phyloP scores from a whole-genome alignment of 2,113 vertebrate genomes.

The Scortum barcoo region DNA sequence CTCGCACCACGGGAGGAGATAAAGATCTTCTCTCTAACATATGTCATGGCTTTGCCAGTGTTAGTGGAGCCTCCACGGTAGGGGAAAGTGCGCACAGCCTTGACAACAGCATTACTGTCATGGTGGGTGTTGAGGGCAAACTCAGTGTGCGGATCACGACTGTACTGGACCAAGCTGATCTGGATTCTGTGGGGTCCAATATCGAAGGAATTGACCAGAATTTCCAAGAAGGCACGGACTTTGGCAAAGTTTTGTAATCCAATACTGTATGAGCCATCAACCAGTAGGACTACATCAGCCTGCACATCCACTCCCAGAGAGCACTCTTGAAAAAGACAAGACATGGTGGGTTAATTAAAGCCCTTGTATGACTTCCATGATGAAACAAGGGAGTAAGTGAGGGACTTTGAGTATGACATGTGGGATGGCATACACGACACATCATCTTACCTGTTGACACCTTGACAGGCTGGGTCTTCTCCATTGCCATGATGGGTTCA shows the following conservation, averaged over 20 bases:
- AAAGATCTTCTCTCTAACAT: slow-evolving; percentile 95
- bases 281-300: slow-evolving; percentile 96
- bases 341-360: slow-evolving; percentile 78
- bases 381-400: neutral
- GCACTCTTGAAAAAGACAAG: slow-evolving; percentile 88
- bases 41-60: slow-evolving; percentile 98
- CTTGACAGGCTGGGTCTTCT: slow-evolving; percentile 95
- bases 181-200: slow-evolving; percentile 93
- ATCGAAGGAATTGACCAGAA: slow-evolving; percentile 95
- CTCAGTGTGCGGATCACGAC: slow-evolving; percentile 95
- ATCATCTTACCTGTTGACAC: slow-evolving; percentile 91
- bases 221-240: slow-evolving; percentile 96
- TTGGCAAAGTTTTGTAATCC: slow-evolving; percentile 98
- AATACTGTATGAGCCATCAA: slow-evolving; percentile 99
- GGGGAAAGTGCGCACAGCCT: slow-evolving; percentile 94
- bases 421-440: neutral
- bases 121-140: slow-evolving; percentile 95
- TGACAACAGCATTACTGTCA: slow-evolving; percentile 90
- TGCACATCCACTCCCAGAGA: slow-evolving; percentile 97
- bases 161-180: slow-evolving; percentile 98
- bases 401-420: neutral
- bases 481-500: slow-evolving; percentile 90
- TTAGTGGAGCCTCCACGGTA: slow-evolving; percentile 99
- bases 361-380: neutral
- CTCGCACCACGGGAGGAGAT: slow-evolving; percentile 90